phyloP scores from a whole-genome alignment of 2,888 invertebrate genomes.

The Prosapia bicincta region DNA sequence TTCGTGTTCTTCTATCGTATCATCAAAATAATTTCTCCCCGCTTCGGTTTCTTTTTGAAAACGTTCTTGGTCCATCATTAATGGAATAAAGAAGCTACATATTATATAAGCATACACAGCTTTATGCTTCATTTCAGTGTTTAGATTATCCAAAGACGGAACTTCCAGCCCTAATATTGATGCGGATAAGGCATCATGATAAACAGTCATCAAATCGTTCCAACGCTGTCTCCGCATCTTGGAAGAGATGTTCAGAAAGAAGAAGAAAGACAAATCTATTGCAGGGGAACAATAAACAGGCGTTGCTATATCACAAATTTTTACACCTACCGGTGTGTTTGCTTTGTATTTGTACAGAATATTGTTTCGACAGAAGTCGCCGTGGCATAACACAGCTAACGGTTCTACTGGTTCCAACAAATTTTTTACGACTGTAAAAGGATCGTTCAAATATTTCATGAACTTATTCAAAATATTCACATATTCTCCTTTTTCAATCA shows the following conservation, averaged over 20 bases:
- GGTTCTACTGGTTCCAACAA: conserved; percentile 28
- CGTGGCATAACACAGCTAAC: conserved; percentile 36
- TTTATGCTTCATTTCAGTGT: conserved; percentile 13
- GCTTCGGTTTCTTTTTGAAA: neutral
- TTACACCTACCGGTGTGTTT: conserved; percentile 26
- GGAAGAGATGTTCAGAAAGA: conserved; percentile 60
- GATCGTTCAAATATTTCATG: neutral
- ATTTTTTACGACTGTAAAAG: neutral
- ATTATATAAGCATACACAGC: conserved; percentile 31
- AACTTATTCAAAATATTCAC: neutral
- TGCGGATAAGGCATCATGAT: conserved; percentile 54
- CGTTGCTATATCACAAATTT: conserved; percentile 34
- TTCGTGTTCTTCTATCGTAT: too few species aligned
- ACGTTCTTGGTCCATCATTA: conserved; percentile 25
- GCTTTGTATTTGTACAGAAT: conserved; percentile 36
- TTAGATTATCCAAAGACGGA: conserved; percentile 8
- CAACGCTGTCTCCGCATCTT: conserved; percentile 56
- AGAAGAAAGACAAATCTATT: conserved; percentile 57
- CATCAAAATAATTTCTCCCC: too few species aligned
- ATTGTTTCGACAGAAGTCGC: conserved; percentile 39
- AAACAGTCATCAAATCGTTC: conserved; percentile 56
- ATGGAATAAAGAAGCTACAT: conserved; percentile 31
- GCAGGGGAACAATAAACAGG: conserved; percentile 53
- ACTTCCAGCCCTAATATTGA: conserved; percentile 2
- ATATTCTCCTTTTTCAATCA: neutral